phyloP scores from a whole-genome alignment of 2,797 vertebrate species.

The Pyrrhura leucotis region DNA sequence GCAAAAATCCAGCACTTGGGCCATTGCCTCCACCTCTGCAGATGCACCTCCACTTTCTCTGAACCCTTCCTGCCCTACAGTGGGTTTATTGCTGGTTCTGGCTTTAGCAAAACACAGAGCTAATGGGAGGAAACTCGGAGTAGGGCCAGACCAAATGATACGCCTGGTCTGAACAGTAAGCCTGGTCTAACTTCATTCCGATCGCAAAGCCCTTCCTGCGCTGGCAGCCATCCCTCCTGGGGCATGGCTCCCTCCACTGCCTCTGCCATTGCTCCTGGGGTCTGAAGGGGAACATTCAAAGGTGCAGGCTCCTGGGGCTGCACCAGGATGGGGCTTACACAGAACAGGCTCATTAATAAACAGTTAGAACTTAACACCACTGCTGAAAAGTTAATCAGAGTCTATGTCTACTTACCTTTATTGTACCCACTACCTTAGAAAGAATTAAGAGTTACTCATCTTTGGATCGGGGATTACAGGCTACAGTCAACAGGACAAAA shows the following conservation, averaged over 20 bases:
- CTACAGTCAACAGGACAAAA: neutral
- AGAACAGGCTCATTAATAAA: neutral
- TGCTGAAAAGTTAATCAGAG: neutral
- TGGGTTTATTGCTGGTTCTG: neutral
- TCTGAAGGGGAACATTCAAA: neutral
- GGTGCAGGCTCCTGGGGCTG: neutral
- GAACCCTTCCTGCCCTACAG: neutral
- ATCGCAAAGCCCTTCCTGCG: neutral
- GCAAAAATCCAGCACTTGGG: neutral
- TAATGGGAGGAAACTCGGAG: neutral
- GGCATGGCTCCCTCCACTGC: neutral
- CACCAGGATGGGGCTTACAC: neutral
- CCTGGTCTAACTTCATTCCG: too few relatives aligned
- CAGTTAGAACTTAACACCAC: neutral
- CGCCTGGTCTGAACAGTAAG: neutral
- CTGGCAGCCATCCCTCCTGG: neutral
- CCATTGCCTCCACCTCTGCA: neutral
- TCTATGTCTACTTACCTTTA: neutral
- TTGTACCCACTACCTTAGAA: neutral
- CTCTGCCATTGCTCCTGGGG: neutral
- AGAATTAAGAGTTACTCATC: neutral
- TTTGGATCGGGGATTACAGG: neutral
- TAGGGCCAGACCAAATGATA: neutral
- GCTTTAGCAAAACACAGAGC: neutral
- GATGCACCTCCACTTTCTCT: too few relatives aligned